Base-by-base conservation (phyloP, 92 coral and sea anemone genomes). In the Actinostola sp. region DNA sequence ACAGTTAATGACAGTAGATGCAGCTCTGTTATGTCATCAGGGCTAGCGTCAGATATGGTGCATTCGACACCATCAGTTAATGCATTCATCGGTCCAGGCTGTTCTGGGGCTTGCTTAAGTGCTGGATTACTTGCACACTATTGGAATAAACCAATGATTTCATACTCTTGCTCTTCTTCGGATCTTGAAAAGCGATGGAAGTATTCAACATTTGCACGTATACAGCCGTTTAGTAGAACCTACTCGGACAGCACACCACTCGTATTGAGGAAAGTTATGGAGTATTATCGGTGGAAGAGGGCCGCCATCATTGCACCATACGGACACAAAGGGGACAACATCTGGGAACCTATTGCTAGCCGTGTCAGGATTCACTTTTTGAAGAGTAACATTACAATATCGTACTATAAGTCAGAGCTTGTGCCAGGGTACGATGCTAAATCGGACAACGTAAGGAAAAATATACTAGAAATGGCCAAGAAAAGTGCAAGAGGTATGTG, bases 141-240 rank as follows among this genome's bases (percentile, higher is more conserved):
- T 60, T 89, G 86, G 88, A 85, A 85, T 56, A 81, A 75, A 21
- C 88, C 91, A 19, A 89, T 89, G 73, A 81, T 89, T 16, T 89
- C 94, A 3, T 89, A 72, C 61, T 89, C 94, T 9, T 89, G 94
- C 51, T 89, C 94, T 3, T 81, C 94, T 3, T 71, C 79, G 32
- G 81, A 63, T 15, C 91, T 89, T 0, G 82, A 66, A 33, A 70
- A 85, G 34, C 82, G 80, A n/a, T n/a, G 26, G 26, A 79, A 66
- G 36, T 89, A 76, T 63, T 54, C 94, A 2, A 89, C 94, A 12
- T 89, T 89, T 51, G 87, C 88, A 17, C 86, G 94, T 20, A 89
- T 91, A 27, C 94, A 89, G 44, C 88, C 94, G 8, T 85, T 77
- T 64, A 85, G 94, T 80, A 81, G 94, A 59, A 85, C 91, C 23